Evolutionary conservation across 92 coral and sea anemone species (phyloP).

Genomic region (Palythoa grandis): DNA sequence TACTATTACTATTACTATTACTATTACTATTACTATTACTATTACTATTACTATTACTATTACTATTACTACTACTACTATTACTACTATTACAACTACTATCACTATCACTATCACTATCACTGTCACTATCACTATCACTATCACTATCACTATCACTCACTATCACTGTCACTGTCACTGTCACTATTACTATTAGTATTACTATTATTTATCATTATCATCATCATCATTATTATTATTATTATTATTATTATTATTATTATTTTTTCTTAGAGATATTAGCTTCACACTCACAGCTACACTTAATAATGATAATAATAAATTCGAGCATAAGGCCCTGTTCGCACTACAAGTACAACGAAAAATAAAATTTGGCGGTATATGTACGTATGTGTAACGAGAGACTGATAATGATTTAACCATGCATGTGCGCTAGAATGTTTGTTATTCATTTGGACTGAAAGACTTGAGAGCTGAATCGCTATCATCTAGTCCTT

Average conservation of each 20-base stretch:
- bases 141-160: not conserved
- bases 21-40: not conserved
- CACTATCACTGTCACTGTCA: not conserved
- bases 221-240: not conserved
- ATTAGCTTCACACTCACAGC: not conserved
- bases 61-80: not conserved
- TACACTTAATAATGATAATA: no score
- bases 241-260: not conserved
- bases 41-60: not conserved
- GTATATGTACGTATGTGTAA: not conserved
- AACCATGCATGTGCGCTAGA: no score
- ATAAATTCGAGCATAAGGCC: not conserved
- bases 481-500: no score
- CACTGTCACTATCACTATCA: not conserved
- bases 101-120: not conserved
- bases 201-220: not conserved
- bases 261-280: not conserved
- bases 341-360: not conserved
- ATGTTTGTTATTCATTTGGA: no score
- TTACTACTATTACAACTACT: not conserved
- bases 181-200: no score
- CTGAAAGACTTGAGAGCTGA: no score
- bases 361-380: not conserved
- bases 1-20: not conserved
- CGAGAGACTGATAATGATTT: no score